Evolutionary conservation across 2,797 vertebrate genomes (phyloP).

Genomic region (Gadopsis marmoratus): DNA sequence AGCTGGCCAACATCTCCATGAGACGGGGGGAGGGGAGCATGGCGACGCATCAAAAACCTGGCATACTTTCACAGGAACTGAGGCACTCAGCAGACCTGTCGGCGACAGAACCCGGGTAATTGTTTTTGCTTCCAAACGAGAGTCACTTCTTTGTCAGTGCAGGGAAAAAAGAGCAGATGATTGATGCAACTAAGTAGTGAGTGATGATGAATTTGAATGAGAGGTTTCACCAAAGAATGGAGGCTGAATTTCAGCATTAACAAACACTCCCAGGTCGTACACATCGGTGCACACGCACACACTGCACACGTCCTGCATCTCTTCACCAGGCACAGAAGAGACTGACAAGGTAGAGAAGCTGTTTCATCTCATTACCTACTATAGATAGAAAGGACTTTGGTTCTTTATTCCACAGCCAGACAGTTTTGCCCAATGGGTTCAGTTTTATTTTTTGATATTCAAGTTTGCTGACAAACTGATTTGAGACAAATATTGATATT

Average conservation of each 20-base stretch:
- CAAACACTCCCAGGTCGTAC: not conserved
- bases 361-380: not conserved
- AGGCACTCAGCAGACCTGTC: constrained; percentile 61
- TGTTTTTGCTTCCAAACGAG: constrained; percentile 69
- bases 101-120: constrained; percentile 66
- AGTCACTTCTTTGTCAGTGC: constrained; percentile 63
- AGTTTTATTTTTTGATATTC: not conserved
- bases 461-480: not conserved
- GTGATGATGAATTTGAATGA: constrained; percentile 56
- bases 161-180: constrained; percentile 39
- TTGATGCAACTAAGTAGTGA: constrained; percentile 61
- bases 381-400: not conserved
- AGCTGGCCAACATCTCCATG: constrained; percentile 68
- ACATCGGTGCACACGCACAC: constrained; percentile 6
- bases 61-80: constrained; percentile 65
- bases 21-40: constrained; percentile 30
- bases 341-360: not conserved
- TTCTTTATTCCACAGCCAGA: not conserved
- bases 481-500: not conserved
- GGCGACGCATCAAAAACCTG: constrained; percentile 65
- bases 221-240: constrained; percentile 36
- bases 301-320: not conserved
- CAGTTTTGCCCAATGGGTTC: not conserved
- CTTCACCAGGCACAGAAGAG: not conserved
- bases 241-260: constrained; percentile 26